phyloP scores from a whole-genome alignment of 2,797 vertebrate species.

The Thripadectes ignobilis region DNA sequence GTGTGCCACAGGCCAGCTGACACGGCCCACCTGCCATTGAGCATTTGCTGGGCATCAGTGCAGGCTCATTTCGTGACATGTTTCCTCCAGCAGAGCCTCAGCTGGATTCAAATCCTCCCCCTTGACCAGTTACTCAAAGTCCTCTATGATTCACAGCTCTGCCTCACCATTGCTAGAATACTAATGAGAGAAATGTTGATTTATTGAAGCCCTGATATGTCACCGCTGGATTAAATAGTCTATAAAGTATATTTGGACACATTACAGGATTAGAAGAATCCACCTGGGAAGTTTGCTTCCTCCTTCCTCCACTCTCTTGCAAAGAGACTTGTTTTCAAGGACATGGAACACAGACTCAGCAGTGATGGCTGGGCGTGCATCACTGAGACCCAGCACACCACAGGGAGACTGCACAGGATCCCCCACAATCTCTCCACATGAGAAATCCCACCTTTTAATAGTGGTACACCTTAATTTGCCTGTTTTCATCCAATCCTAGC shows the following conservation, averaged over 20 bases:
- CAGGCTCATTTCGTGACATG: not conserved
- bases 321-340: not conserved
- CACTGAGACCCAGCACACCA: fast-evolving
- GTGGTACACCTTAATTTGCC: conserved; percentile 86
- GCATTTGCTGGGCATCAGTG: not conserved
- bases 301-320: not conserved
- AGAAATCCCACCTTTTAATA: conserved; percentile 69
- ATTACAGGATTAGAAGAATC: conserved; percentile 2
- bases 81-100: not conserved
- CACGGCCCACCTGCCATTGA: not conserved
- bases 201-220: not conserved
- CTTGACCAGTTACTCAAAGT: not conserved
- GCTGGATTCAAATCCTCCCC: not conserved
- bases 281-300: conserved; percentile 7
- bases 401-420: not conserved
- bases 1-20: not conserved
- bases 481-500: conserved; percentile 88
- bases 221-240: conserved; percentile 36
- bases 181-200: conserved; percentile 17
- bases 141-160: not conserved
- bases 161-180: not conserved
- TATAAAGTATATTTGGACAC: conserved; percentile 26
- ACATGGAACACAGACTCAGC: not conserved
- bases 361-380: not conserved
- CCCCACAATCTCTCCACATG: not conserved